These are phyloP conservation scores for Vireo griseus DNA, from an alignment of 2,797 vertebrate genomes.

Conservation along the genomic window DNA sequence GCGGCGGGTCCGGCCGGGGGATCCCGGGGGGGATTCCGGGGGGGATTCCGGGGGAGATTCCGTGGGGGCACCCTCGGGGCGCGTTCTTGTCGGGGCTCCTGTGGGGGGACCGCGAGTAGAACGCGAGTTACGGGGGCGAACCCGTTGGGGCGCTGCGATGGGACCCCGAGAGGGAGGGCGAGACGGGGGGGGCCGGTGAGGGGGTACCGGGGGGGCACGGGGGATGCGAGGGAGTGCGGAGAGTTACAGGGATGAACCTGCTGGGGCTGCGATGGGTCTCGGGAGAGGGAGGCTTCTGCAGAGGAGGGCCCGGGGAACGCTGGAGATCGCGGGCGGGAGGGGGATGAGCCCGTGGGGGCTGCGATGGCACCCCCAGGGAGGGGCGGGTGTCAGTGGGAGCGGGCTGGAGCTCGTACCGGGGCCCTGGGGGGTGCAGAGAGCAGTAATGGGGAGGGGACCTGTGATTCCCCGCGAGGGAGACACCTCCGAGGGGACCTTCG, in stretches of 20 bases:
- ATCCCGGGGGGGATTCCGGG: not conserved
- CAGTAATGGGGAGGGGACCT: not conserved
- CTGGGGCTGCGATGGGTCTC: not conserved
- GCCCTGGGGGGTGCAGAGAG: not conserved
- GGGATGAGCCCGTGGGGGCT: not conserved
- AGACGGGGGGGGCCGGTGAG: not conserved
- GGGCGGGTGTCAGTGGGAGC: not conserved
- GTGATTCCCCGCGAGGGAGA: not conserved
- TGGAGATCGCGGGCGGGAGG: too few relatives aligned
- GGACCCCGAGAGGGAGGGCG: not conserved
- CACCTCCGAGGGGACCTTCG: not conserved
- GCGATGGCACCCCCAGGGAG: not conserved
- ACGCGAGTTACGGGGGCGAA: not conserved
- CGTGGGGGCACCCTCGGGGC: too few relatives aligned
- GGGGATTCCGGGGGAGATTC: not conserved
- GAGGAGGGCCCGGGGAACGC: not conserved
- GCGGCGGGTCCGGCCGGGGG: not conserved
- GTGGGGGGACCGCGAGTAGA: too few relatives aligned
- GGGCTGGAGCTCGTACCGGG: not conserved
- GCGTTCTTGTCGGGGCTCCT: too few relatives aligned
- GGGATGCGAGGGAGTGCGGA: not conserved
- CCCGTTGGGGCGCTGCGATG: not conserved
- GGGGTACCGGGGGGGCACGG: not conserved
- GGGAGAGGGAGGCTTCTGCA: not conserved
- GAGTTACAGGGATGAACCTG: not conserved